Percentiles rank a stretch among this genome's conserved stretches.
Conservation (phyloP, 2,113 vertebrate genomes). For the Pelodiscus sinensis region DNA sequence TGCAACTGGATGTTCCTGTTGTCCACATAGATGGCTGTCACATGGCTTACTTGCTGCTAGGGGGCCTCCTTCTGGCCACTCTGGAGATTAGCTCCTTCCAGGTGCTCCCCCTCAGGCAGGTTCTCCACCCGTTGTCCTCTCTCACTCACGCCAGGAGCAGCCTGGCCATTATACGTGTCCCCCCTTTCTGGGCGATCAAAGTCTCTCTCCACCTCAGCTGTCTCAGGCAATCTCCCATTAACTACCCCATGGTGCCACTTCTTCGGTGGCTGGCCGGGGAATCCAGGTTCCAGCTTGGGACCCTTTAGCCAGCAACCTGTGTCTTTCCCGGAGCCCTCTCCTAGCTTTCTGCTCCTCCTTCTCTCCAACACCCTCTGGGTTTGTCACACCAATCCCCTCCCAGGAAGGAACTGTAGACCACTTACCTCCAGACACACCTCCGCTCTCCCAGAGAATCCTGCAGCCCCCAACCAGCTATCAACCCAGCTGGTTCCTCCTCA, state of each 20-base stretch:
- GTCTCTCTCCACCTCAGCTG: background rate
- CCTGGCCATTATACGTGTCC: background rate
- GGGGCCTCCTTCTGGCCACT: background rate
- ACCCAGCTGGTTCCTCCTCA: background rate
- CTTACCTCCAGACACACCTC: background rate
- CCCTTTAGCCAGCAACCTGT: background rate
- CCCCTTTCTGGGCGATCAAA: background rate
- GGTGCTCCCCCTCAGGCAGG: too few species aligned
- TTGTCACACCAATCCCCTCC: background rate
- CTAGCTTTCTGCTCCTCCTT: background rate
- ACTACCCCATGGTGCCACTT: background rate
- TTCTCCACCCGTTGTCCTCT: background rate
- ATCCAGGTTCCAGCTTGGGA: background rate
- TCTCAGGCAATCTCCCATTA: background rate
- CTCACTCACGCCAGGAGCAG: background rate
- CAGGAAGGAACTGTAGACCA: background rate
- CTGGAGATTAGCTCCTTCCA: background rate
- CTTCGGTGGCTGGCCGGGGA: background rate
- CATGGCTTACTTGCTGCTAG: background rate
- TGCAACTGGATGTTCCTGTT: background rate
- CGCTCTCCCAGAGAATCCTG: background rate
- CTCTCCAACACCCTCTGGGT: background rate
- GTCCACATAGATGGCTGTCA: background rate
- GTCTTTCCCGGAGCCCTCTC: background rate
- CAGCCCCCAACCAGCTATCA: background rate